Evolutionary conservation across 1,140 invertebrate species (phyloP).

Genomic region (Pygmarrhopalites habei): DNA sequence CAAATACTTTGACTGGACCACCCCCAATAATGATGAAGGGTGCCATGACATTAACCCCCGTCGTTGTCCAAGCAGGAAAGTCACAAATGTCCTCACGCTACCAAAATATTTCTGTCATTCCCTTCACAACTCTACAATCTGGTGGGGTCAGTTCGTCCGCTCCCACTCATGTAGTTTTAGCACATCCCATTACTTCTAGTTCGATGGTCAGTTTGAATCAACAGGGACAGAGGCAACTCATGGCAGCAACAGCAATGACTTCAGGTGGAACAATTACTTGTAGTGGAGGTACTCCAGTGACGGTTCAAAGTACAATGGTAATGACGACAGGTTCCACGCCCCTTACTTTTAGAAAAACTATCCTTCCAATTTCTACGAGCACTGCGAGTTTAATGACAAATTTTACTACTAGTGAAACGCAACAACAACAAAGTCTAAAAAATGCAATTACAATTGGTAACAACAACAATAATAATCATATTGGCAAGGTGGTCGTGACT

Average conservation of each 20-base stretch:
- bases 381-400: slow-evolving; percentile 7
- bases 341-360: slow-evolving; percentile 27
- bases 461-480: no score
- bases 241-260: slow-evolving; percentile 10
- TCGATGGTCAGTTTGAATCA: slow-evolving; percentile 16
- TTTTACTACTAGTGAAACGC: not conserved
- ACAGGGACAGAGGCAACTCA: slow-evolving; percentile 20
- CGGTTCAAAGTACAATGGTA: slow-evolving; percentile 15
- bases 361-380: slow-evolving; percentile 22
- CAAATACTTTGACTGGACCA: slow-evolving; percentile 8
- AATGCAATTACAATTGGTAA: no score
- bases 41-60: slow-evolving; percentile 29
- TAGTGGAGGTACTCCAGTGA: slow-evolving; percentile 8
- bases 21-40: slow-evolving; percentile 28
- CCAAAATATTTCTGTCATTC: slow-evolving; percentile 33
- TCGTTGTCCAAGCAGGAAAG: slow-evolving; percentile 31
- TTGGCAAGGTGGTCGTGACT: not conserved
- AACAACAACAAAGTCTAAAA: slow-evolving; percentile 8
- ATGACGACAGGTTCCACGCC: slow-evolving; percentile 10
- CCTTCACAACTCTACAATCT: slow-evolving; percentile 23
- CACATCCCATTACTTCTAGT: slow-evolving; percentile 32
- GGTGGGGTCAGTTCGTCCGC: slow-evolving; percentile 9
- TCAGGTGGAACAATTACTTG: not conserved
- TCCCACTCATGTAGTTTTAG: slow-evolving; percentile 28
- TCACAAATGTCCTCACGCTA: slow-evolving; percentile 22